Conservation (phyloP, 2,113 vertebrate genomes). For the Onychostruthus taczanowskii region DNA sequence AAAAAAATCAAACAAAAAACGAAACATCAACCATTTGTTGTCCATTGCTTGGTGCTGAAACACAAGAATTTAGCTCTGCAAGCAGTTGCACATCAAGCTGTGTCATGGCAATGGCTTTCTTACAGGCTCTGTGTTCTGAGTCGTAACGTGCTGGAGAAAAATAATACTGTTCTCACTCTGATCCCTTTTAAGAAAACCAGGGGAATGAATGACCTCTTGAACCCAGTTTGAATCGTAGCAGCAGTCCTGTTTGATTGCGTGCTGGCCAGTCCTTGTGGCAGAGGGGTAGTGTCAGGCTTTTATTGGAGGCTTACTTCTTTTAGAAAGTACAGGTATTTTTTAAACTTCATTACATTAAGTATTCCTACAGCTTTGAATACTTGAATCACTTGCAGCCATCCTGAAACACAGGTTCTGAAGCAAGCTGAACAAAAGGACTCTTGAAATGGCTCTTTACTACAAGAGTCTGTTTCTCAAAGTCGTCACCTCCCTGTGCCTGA, state of each 20-base stretch:
- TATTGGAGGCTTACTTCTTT: neutral
- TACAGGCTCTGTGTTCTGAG: neutral
- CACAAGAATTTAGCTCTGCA: neutral
- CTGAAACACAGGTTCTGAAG: neutral
- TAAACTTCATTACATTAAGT: neutral
- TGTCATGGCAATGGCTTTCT: neutral
- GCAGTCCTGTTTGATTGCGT: neutral
- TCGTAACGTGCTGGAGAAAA: neutral
- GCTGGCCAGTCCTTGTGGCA: neutral
- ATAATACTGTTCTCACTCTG: neutral
- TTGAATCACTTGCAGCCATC: neutral
- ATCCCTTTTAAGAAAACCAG: neutral
- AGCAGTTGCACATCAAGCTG: neutral
- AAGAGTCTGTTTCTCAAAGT: neutral
- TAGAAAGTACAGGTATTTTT: neutral
- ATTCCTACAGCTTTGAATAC: neutral
- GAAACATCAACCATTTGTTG: neutral
- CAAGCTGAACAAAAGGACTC: neutral
- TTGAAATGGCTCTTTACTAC: neutral
- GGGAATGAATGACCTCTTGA: neutral
- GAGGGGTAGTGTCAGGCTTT: neutral
- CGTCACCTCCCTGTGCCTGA: neutral
- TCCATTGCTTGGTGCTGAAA: neutral
- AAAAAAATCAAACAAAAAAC: too few relatives aligned
- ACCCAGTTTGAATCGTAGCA: neutral